Conservation (phyloP, 2,113 vertebrate species). For the Sciurus niger region DNA sequence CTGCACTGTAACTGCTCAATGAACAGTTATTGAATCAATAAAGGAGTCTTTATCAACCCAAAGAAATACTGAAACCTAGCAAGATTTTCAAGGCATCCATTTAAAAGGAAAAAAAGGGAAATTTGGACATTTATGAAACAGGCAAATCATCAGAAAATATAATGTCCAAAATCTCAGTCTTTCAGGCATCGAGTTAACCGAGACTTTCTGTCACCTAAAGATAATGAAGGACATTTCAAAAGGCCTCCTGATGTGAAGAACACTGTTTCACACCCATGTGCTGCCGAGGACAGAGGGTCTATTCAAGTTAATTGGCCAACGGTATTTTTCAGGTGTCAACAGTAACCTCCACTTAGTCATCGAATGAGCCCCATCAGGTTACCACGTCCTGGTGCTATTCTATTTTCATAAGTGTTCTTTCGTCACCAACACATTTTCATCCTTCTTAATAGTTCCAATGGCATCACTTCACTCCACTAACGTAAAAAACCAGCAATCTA, state of each 20-base stretch:
- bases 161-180: background rate
- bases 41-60: background rate
- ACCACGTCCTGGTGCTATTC: slow-evolving; percentile 63
- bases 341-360: slow-evolving; percentile 67
- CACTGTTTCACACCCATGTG: background rate
- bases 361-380: slow-evolving; percentile 23
- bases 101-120: background rate
- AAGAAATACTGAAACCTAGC: background rate
- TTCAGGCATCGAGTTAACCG: background rate
- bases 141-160: background rate
- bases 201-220: slow-evolving; percentile 13
- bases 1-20: background rate
- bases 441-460: slow-evolving; percentile 80
- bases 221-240: slow-evolving; percentile 46
- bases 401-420: slow-evolving; percentile 81
- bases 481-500: slow-evolving; percentile 79
- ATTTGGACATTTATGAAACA: background rate
- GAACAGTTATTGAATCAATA: background rate
- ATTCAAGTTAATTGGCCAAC: slow-evolving; percentile 65
- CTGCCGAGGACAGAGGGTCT: background rate
- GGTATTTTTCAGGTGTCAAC: slow-evolving; percentile 55
- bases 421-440: slow-evolving; percentile 78
- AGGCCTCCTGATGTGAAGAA: background rate
- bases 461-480: slow-evolving; percentile 78
- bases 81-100: background rate